Conservation (phyloP, 2,113 vertebrate genomes). For the Phylloscopus trochiloides region DNA sequence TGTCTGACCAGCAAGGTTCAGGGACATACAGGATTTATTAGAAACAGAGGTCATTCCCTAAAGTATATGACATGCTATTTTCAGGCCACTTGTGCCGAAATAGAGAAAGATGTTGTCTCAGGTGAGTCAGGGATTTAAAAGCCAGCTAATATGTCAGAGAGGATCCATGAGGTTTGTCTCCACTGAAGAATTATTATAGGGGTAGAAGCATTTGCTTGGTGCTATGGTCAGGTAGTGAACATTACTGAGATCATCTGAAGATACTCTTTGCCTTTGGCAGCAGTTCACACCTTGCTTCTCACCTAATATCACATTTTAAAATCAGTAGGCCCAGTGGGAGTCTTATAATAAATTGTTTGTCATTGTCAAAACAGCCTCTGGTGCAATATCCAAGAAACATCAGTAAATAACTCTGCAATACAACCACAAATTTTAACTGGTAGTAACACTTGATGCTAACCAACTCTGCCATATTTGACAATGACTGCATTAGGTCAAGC, state of each 20-base stretch:
- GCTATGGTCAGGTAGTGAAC: not conserved
- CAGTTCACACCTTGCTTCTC: not conserved
- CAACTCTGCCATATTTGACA: not conserved
- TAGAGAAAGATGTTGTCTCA: not conserved
- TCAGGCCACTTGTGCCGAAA: not conserved
- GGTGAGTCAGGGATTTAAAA: not conserved
- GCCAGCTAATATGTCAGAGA: not conserved
- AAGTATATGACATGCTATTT: not conserved
- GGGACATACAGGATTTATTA: not conserved
- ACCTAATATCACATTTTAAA: not conserved
- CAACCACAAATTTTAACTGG: not conserved
- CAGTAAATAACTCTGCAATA: not conserved
- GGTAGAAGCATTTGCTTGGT: not conserved
- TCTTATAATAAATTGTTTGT: not conserved
- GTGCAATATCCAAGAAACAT: not conserved
- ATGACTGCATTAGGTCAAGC: not conserved
- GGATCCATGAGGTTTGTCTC: not conserved
- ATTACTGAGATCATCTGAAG: not conserved
- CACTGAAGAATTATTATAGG: not conserved
- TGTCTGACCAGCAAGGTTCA: not conserved
- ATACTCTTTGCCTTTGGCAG: not conserved
- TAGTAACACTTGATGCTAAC: not conserved
- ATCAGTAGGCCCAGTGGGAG: not conserved
- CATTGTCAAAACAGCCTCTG: not conserved
- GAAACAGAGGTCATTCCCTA: not conserved